A percentile compares a stretch with the other conserved stretches of the same genome.
Evolutionary conservation across 2,888 invertebrate species (phyloP).

Genomic region (Pasiphila rectangulata): DNA sequence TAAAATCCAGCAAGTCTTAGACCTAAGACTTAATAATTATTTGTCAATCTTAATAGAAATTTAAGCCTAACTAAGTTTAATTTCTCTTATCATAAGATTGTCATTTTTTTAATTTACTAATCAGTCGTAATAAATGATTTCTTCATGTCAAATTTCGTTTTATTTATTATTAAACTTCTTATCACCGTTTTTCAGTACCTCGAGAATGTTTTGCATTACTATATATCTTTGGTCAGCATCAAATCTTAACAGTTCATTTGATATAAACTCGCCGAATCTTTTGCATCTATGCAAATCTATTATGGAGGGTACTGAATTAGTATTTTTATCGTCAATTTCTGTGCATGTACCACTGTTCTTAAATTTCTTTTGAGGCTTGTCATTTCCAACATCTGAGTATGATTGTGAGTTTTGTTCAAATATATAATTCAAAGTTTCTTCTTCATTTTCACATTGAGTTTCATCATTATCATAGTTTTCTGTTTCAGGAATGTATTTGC

Average conservation of each 20-base stretch:
- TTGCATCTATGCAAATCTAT: background rate
- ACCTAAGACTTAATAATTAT: too few species aligned
- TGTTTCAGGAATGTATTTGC: conserved; percentile 14
- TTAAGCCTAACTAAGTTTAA: background rate
- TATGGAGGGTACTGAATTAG: conserved; percentile 3
- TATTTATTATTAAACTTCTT: conserved; percentile 4
- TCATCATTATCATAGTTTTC: conserved; percentile 11
- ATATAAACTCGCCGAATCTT: background rate
- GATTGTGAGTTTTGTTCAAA: conserved; percentile 13
- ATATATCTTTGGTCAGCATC: conserved; percentile 2
- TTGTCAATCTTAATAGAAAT: too few species aligned
- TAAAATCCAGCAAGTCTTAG: too few species aligned
- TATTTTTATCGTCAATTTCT: conserved; percentile 15
- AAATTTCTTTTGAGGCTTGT: conserved; percentile 5
- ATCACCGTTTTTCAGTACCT: conserved; percentile 6
- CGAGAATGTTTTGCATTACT: conserved; percentile 6
- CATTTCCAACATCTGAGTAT: conserved; percentile 11
- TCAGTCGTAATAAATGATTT: conserved; percentile 1
- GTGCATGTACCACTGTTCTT: conserved; percentile 1
- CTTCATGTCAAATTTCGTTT: conserved; percentile 2
- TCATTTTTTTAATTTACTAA: background rate
- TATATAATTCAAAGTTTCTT: conserved; percentile 8
- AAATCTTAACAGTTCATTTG: background rate
- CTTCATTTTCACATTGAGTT: conserved; percentile 5
- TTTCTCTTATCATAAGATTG: background rate